Evolutionary conservation across 1,140 invertebrate genomes (phyloP), one percentile per base, ranked within the genome.

Genomic region (Scaptomyza pallida): DNA sequence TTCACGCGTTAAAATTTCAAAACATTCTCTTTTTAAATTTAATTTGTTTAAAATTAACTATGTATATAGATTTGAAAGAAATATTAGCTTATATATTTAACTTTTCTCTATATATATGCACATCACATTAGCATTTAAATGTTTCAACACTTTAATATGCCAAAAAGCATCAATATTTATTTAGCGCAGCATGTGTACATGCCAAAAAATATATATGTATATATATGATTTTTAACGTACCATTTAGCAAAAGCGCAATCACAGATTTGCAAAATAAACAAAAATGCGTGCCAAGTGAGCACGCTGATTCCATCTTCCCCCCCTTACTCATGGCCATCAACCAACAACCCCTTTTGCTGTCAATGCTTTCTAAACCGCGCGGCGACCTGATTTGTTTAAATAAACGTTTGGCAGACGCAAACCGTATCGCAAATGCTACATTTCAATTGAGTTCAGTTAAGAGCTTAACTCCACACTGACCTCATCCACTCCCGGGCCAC

Each of bases 211-310:
- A n/a, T n/a, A n/a, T n/a, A n/a, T n/a, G n/a, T n/a, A n/a, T n/a
- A 30, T 30, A 30, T n/a, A 37, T n/a, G 4, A 37, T 0, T 12
- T 51, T 19, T 30, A 48, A 62, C n/a, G n/a, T 21, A 12, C 30
- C 55, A 45, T 51, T 68, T 23, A 40, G 30, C 56, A 54, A 65
- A 57, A 5, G 37, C 45, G 35, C 30, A 63, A 37, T 23, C 35
- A 12, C 51, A 70, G 71, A 74, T 77, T 77, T 48, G 74, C 71
- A 74, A 77, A 64, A 64, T 61, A 77, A 74, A 74, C 55, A 77
- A 15, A 23, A 60, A 43, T 62, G 71, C 55, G 59, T 74, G 74
- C 71, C 71, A 70, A 76, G 23, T 44, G 10, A 9, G n/a, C 12
- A 12, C 37, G 43, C 44, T 50, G 54, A 54, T 3, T 23, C 8